Evolutionary conservation across 2,113 vertebrate species (phyloP).

Genomic region (Corythornis vintsioides): DNA sequence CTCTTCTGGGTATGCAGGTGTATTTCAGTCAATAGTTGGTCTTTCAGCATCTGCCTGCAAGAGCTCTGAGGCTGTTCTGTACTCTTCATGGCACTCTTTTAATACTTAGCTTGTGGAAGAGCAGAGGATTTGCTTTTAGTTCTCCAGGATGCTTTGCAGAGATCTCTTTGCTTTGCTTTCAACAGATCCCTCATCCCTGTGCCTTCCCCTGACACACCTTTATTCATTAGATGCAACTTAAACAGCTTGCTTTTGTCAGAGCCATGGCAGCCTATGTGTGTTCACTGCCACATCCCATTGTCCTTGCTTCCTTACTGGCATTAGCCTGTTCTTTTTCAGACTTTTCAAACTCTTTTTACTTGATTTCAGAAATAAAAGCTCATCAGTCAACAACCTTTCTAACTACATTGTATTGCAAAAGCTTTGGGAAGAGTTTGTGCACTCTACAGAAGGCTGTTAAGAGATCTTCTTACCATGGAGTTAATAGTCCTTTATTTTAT

Average conservation of each 20-base stretch:
- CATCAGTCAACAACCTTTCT: background rate
- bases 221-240: background rate
- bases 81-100: background rate
- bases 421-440: background rate
- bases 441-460: background rate
- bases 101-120: background rate
- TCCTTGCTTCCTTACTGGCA: background rate
- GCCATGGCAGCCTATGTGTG: background rate
- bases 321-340: background rate
- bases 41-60: background rate
- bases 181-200: background rate
- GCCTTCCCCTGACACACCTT: background rate
- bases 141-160: background rate
- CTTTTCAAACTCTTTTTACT: background rate
- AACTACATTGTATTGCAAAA: background rate
- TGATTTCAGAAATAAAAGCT: background rate
- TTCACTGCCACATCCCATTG: background rate
- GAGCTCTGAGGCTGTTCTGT: background rate
- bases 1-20: background rate
- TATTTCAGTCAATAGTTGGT: background rate
- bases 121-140: background rate
- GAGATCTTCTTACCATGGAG: conserved; percentile 4
- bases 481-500: background rate
- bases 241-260: background rate
- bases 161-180: background rate